Conservation (phyloP, 1,140 invertebrate species). For the Phortica variegata region DNA sequence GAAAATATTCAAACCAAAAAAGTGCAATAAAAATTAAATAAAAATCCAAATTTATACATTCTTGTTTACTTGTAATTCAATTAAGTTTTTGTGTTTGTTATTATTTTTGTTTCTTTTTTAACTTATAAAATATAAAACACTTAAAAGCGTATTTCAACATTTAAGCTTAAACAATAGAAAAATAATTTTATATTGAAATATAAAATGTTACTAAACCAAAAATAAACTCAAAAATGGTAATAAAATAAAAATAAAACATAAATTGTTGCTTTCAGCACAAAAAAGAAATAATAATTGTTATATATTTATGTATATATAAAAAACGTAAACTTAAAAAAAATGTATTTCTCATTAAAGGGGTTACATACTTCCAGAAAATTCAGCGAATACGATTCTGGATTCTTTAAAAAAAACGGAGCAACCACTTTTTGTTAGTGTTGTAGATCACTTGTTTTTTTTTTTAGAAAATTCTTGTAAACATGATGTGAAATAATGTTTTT, state of each 20-base stretch:
- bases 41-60: slow-evolving; percentile 9
- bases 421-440: too few relatives aligned
- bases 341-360: too few relatives aligned
- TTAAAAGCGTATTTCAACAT: slow-evolving; percentile 12
- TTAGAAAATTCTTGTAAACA: too few relatives aligned
- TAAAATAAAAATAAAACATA: slow-evolving; percentile 34
- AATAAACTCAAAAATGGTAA: slow-evolving; percentile 15
- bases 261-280: slow-evolving; percentile 42
- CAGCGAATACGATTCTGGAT: too few relatives aligned
- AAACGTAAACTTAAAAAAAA: too few relatives aligned
- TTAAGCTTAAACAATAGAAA: slow-evolving; percentile 24
- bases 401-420: too few relatives aligned
- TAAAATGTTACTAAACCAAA: slow-evolving; percentile 19
- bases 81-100: slow-evolving; percentile 1
- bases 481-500: too few relatives aligned
- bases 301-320: too few relatives aligned
- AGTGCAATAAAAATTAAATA: too few relatives aligned
- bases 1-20: slow-evolving; percentile 13
- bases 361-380: too few relatives aligned
- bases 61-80: slow-evolving; percentile 15
- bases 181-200: slow-evolving; percentile 17
- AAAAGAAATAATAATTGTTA: slow-evolving; percentile 36
- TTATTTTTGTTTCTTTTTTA: slow-evolving; percentile 17
- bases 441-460: too few relatives aligned
- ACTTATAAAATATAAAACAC: slow-evolving; percentile 23